Base-by-base conservation (phyloP, 2,113 vertebrate species). In the Clinocottus analis region DNA sequence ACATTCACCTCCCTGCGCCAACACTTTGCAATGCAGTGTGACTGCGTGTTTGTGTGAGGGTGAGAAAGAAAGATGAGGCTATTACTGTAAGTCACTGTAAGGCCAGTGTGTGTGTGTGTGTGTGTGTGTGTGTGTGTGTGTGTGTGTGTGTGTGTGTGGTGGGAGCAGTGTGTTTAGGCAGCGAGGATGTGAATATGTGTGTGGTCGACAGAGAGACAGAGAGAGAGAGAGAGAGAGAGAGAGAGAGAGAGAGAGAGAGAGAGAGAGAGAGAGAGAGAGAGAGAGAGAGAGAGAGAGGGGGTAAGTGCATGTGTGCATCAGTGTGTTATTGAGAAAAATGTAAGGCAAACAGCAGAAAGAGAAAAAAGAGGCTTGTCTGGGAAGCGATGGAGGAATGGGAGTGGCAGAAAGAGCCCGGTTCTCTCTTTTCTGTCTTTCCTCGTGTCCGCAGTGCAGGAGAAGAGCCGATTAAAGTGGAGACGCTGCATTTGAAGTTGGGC, bases 391-490 rank as follows among this genome's bases (percentile, higher is more conserved):
- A 84, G 61, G 53, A 19, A 65, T 85, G 84, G 87, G 89, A 84
- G 88, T 84, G 83, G 84, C 88, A 76, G 51, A 66, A 68, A 41
- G 60, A 78, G 71, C 62, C 49, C 4, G 73, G 78, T 66, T 72
- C 75, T 86, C 58, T 79, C 75, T 74, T 72, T 68, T 83, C 85
- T 87, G 83, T 91, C 85, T 92, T 86, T 91, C 65, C 75, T 82
- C 74, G 72, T 72, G 77, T 90, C 89, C 60, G 91, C 90, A 89
- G 84, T 89, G 87, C 82, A 89, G 91, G 80, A 90, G 79, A 89
- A 82, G 80, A 82, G 83, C 89, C 93, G 91, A 94, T 92, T 92
- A 94, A 93, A 94, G 89, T 82, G 75, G 70, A 92, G 65, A 56
- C 65, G 9, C 73, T 56, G 84, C 85, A 89, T 94, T 93, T 94